Base-by-base conservation (phyloP, 2,888 invertebrate species). In the Tenthredo amoena region DNA sequence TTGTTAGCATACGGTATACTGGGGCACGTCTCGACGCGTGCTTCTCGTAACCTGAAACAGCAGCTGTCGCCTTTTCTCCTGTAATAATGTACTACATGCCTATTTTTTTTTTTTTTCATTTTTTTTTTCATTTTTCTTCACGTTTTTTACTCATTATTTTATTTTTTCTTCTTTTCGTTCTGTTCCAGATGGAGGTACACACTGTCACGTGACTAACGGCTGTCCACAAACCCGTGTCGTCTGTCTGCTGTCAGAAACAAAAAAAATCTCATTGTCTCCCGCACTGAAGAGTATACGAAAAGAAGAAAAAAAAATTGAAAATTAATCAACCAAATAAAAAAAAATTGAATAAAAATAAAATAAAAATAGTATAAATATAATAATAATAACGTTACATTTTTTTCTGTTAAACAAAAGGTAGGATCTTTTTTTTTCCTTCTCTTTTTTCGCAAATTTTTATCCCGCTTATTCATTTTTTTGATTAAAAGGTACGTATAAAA, bases 141-240 rank as follows among this genome's bases (percentile, higher is more conserved):
- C n/a, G n/a, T 55, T 55, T 58, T n/a, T 55, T n/a, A 55, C 55
- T 55, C 55, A 55, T 55, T 55, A 55, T 55, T 55, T 55, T 55
- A 65, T 65, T 68, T 68, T 68, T 12, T 2, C 15, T 15, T 31
- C 31, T 26, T 72, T 50, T 55, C 37, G 15, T 77, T 31, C 18
- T 77, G 77, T 77, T 77, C 77, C 77, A 77, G 77, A 77, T 77
- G 77, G 50, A 55, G 77, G 31, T 31, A 77, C 47, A 47, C 47
- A 47, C 50, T 55, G n/a, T 31, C 55, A 77, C 47, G 77, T 77
- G 77, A 55, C 50, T 77, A 34, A 6, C 26, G 43, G 18, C 40
- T n/a, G 76, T 77, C 55, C n/a, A 15, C 77, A 31, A 77, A 21
- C 34, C 15, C 68, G 68, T 68, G 68, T 68, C 31, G 31, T 31